Percentiles rank a stretch among this genome's conserved stretches.
Evolutionary conservation across 2,797 vertebrate species (phyloP).

Genomic region (Tapirus indicus): DNA sequence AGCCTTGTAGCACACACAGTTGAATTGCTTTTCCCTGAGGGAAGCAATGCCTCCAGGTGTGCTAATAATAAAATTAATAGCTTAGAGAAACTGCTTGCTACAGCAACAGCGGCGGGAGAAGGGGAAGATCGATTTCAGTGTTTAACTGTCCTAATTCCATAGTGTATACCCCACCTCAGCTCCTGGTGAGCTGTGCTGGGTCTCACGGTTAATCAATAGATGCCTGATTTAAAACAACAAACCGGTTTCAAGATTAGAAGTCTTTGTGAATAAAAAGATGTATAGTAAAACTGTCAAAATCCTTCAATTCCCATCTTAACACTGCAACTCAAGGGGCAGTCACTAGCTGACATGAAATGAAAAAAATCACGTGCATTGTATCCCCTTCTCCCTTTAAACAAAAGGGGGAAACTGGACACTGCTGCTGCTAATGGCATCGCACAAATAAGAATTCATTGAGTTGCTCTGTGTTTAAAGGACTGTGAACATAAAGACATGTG

Average conservation of each 20-base stretch:
- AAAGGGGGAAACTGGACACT: conserved; percentile 21
- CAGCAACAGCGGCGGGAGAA: conserved; percentile 86
- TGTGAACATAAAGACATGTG: conserved; percentile 77
- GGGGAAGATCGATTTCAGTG: conserved; percentile 89
- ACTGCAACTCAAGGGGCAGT: conserved; percentile 63
- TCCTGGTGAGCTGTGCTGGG: conserved; percentile 84
- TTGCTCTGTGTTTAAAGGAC: conserved; percentile 80
- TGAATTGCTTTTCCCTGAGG: conserved; percentile 91
- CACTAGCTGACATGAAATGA: conserved; percentile 47
- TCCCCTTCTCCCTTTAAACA: conserved; percentile 75
- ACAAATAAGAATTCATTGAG: conserved; percentile 80
- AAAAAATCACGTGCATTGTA: not conserved
- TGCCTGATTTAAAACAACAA: conserved; percentile 90
- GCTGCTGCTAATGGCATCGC: conserved; percentile 68
- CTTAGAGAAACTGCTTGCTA: conserved; percentile 92
- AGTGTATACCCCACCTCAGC: conserved; percentile 86
- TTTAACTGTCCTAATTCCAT: conserved; percentile 91
- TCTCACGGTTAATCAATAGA: conserved; percentile 88
- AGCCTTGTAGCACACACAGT: conserved; percentile 86
- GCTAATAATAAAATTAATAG: conserved; percentile 94
- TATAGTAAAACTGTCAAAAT: conserved; percentile 85
- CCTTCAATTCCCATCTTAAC: conserved; percentile 78
- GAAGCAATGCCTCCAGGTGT: conserved; percentile 91
- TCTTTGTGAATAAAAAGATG: conserved; percentile 88
- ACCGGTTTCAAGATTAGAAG: conserved; percentile 85